Base-by-base conservation (phyloP, 1,140 invertebrate species). In the Lepidurus couesii region DNA sequence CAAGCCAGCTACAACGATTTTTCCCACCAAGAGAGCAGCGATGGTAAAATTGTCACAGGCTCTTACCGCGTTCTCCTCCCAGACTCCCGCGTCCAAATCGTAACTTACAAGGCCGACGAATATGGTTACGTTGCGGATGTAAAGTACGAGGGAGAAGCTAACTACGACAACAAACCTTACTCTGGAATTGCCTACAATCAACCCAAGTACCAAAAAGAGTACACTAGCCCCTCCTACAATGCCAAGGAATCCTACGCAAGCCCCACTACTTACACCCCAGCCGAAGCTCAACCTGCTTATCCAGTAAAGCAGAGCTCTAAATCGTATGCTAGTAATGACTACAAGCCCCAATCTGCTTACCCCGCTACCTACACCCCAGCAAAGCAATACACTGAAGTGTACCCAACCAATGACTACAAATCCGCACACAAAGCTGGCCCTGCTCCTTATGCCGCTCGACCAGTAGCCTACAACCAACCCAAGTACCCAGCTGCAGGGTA, bases 71-170 rank as follows among this genome's bases (percentile, higher is more conserved):
- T 81, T 6, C 47, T 80, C 10, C 79, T 81, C 7, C 80, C 80
- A 13, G 80, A 81, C 26, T 34, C 26, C 26, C 26, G 26, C 26
- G 2, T 34, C 26, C 26, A 34, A 34, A 34, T 34, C 26, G 75
- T 79, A 79, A 16, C 79, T 79, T 53, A 80, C 79, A 7, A 79
- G 80, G 76, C 79, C 24, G 44, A 73, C 21, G 47, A 80, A 44
- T 74, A 80, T 74, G 79, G 79, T 9, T 80, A 75, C 44, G 79
- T 80, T 8, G 79, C 80, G 43, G 53, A 80, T 78, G 80, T 80
- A 0, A 10, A 74, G 7, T 80, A 80, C 43, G 79, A 47, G 9
- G 10, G 9, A 11, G 10, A 10, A 47, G 45, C 10, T 47, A 79
- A 47, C 1, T 47, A 47, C 16, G 13, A 7, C 16, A 10, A 7